These are phyloP conservation scores for Heliconius hewitsoni DNA, from an alignment of 1,140 invertebrate species.

Conservation along the genomic window DNA sequence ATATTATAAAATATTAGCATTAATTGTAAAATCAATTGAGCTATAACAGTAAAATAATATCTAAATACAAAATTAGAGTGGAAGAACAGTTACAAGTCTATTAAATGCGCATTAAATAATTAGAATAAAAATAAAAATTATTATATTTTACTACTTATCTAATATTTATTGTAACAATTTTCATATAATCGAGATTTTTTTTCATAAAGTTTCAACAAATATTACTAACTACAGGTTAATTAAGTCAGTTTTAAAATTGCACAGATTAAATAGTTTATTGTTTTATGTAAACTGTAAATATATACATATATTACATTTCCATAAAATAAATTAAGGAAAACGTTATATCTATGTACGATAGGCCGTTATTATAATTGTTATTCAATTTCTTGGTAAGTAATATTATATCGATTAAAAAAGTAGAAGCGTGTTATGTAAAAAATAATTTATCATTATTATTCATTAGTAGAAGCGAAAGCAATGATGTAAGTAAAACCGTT, in stretches of 20 bases:
- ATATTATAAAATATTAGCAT: background rate
- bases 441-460: no score
- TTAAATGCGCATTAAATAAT: conserved; percentile 18
- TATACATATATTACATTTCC: background rate
- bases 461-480: no score
- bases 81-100: conserved; percentile 24
- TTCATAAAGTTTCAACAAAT: background rate
- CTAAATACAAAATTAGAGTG: conserved; percentile 6
- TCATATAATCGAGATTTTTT: conserved; percentile 7
- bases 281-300: background rate
- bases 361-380: background rate
- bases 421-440: no score
- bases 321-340: conserved; percentile 2
- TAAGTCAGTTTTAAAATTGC: conserved; percentile 8
- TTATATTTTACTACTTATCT: conserved; percentile 24
- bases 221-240: background rate
- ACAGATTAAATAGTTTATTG: background rate
- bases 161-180: conserved; percentile 22
- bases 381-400: background rate
- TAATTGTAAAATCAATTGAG: conserved; percentile 10
- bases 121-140: conserved; percentile 13
- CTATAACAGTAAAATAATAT: conserved; percentile 12
- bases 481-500: no score
- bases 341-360: background rate
- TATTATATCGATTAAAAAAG: no score